Percentiles rank a stretch among this genome's conserved stretches.
Conservation (phyloP, 2,888 invertebrate species). For the Hyppa rectilinea region DNA sequence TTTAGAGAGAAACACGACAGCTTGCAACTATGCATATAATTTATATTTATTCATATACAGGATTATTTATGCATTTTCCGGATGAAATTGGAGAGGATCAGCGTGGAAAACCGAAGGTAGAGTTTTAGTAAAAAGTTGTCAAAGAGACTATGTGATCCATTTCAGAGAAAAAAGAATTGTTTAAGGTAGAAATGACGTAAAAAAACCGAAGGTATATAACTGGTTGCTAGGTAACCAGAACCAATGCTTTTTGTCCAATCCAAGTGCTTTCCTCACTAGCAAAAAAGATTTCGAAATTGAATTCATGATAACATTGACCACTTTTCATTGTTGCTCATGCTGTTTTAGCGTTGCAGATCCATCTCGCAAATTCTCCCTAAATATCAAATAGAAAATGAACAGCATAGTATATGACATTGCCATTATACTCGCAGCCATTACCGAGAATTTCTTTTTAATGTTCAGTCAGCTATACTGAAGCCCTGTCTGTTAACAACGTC, state of each 20-base stretch:
- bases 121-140: not conserved
- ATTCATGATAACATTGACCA: not conserved
- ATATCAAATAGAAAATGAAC: conserved; percentile 2
- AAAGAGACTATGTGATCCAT: not conserved
- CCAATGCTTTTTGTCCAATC: not conserved
- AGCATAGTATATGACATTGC: conserved; percentile 3
- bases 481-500: conserved; percentile 29
- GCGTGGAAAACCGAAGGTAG: not conserved
- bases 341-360: not conserved
- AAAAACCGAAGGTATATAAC: too few relatives aligned
- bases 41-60: too few relatives aligned
- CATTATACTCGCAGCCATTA: conserved; percentile 12
- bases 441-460: conserved; percentile 27
- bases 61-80: not conserved
- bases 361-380: not conserved
- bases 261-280: not conserved
- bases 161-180: not conserved
- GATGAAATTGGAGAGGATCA: not conserved
- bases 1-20: conserved; percentile 17
- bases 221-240: not conserved
- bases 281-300: not conserved
- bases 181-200: too few relatives aligned
- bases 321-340: not conserved
- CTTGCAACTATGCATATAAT: too few relatives aligned
- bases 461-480: conserved; percentile 30